Base-by-base conservation (phyloP, 2,797 vertebrate species). In the Hoplostethus mediterraneus region DNA sequence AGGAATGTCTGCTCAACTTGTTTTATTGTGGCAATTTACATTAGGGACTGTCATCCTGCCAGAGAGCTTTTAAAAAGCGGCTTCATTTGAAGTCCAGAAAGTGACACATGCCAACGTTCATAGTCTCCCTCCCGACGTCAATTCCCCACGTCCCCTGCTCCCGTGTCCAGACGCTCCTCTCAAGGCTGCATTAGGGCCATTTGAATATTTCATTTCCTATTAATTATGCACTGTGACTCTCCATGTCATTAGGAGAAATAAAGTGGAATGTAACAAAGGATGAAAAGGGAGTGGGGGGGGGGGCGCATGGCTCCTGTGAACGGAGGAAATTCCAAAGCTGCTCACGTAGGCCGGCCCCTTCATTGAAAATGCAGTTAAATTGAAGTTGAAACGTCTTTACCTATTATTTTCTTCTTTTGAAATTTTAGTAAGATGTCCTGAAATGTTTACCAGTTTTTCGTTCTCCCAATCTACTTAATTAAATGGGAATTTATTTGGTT, bases 151-250 rank as follows among this genome's bases (percentile, higher is more conserved):
- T 95, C 96, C 94, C 87, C 89, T 94, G 94, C 95, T 95, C 88
- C 95, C 95, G 90, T 96, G 96, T 98, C 97, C 96, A 97, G 91
- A 95, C 94, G 91, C 96, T 96, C 96, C 96, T 97, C 96, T 95
- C 95, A 95, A 95, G 95, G 95, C 97, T 97, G 96, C 97, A 98
- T 99, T 98, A 99, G 96, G 96, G 96, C 96, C 96, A 98, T 99
- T 99, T 99, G 97, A 99, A 99, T 99, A 99, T 99, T 99, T 99
- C 97, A 99, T 99, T 99, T 98, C 97, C 97, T 98, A 98, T 99
- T 99, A 99, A 99, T 99, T 99, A 99, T 99, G 97, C 97, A 98
- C 98, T 96, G 97, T 97, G 97, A 97, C 97, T 98, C 97, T 97
- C 96, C 96, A 95, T 98, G 97, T 99, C 97, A 98, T 99, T 99